Evolutionary conservation across 1,140 invertebrate species (phyloP).

Genomic region (Hydropsyche tenuis): DNA sequence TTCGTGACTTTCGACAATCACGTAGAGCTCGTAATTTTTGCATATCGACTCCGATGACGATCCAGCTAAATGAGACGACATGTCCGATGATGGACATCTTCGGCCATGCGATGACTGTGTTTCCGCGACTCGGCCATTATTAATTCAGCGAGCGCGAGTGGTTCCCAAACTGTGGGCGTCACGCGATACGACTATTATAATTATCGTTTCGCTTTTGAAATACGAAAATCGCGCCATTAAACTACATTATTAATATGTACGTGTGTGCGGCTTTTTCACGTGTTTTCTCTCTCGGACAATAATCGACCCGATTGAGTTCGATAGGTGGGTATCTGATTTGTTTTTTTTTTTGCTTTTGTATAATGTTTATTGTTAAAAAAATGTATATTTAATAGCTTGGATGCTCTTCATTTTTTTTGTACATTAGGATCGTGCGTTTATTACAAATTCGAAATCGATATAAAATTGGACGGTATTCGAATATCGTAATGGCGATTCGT

Average conservation of each 20-base stretch:
- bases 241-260: too few relatives aligned
- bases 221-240: too few relatives aligned
- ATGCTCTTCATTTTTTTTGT: neutral
- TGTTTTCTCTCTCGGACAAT: too few relatives aligned
- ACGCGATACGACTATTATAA: constrained; percentile 15
- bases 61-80: constrained; percentile 26
- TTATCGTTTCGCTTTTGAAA: too few relatives aligned
- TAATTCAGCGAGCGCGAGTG: constrained; percentile 2
- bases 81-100: constrained; percentile 22
- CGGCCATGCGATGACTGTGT: constrained; percentile 30
- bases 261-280: too few relatives aligned
- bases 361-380: neutral
- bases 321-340: neutral
- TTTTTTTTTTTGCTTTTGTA: neutral
- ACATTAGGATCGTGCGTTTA: neutral
- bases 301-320: too few relatives aligned
- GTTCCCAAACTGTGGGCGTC: constrained; percentile 27
- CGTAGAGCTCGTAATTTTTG: too few relatives aligned
- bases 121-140: constrained; percentile 3
- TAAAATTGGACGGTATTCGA: neutral
- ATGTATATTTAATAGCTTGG: neutral
- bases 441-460: constrained; percentile 21
- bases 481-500: neutral
- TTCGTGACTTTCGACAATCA: too few relatives aligned
- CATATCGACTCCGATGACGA: neutral